phyloP scores from a whole-genome alignment of 2,113 vertebrate genomes.

The Melierax canorus region DNA sequence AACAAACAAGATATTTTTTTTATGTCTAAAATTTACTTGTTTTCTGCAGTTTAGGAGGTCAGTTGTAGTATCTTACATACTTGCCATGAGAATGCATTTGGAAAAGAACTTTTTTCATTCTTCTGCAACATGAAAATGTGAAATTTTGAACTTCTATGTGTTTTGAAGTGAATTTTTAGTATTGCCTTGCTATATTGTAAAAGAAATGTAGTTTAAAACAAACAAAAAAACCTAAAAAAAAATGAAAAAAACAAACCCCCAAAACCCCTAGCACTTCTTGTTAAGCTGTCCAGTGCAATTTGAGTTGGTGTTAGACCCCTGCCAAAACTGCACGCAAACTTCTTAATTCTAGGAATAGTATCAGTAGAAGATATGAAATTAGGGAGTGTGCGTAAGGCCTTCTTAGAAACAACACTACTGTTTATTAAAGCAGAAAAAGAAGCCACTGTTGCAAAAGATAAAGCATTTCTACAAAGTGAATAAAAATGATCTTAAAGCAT shows the following conservation, averaged over 20 bases:
- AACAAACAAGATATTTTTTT: not conserved
- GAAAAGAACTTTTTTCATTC: not conserved
- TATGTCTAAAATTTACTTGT: not conserved
- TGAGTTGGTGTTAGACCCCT: not conserved
- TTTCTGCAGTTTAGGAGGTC: not conserved
- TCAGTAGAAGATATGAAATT: not conserved
- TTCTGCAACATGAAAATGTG: not conserved
- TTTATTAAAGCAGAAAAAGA: not conserved
- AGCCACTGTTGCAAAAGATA: not conserved
- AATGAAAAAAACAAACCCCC: no score
- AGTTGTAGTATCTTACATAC: not conserved
- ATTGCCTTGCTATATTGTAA: not conserved
- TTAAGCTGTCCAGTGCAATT: not conserved
- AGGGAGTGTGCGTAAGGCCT: not conserved
- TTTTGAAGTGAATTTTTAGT: not conserved
- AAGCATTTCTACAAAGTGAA: not conserved
- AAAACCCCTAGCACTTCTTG: not conserved
- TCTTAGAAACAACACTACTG: conserved; percentile 26
- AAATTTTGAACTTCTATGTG: not conserved
- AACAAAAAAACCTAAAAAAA: not conserved
- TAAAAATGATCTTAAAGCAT: not conserved
- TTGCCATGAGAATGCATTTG: not conserved
- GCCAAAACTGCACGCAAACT: not conserved
- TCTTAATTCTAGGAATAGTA: conserved; percentile 32
- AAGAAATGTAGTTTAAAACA: not conserved